Evolutionary conservation across 2,888 invertebrate genomes (phyloP), one percentile per base, ranked within the genome.

Genomic region (Ctena decussata): DNA sequence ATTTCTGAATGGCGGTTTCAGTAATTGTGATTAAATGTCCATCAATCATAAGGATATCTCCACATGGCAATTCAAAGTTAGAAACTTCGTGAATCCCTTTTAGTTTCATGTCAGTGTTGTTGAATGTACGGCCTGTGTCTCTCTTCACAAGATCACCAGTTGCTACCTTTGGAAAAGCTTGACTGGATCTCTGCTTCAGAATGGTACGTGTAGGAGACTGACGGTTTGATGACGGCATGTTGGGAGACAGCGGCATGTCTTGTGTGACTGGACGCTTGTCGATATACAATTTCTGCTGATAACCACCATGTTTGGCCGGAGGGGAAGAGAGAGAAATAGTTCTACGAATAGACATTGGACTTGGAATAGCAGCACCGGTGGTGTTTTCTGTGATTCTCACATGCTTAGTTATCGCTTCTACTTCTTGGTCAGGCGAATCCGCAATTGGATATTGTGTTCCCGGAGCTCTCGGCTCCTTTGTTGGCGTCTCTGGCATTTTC

Each of bases 21-120:
- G 84, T 86, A 1, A 89, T 60, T 1, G 86, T 80, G 21, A 89
- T 80, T 0, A 89, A 21, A 69, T 89, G 82, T 3, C 80, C 80
- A 41, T 82, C 76, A 6, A 81, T 35, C 8, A 89, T 60, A 11
- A 89, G 44, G 12, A 89, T 84, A 32, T 89, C 89, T 0, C 86
- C 86, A 72, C 89, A 89, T 0, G 89, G 84, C 24, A 89, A 80
- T 73, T 89, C 89, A 73, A 89, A 89, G 71, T 84, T 86, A 0
- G 89, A 86, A 32, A 84, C 73, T 57, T 86, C 84, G 12, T 41
- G n/a, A 27, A 89, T 82, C 24, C 80, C 74, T 15, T 80, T 80
- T 35, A 89, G 74, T 35, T 82, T 49, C 5, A 73, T 32, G 21
- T 73, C 77, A 18, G 65, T 53, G n/a, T 75, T 77, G 30, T 75